A percentile compares a stretch with the other conserved stretches of the same genome.
These are phyloP conservation scores for Thunnus maccoyii DNA, from an alignment of 2,113 vertebrate species.

Conservation along the genomic window DNA sequence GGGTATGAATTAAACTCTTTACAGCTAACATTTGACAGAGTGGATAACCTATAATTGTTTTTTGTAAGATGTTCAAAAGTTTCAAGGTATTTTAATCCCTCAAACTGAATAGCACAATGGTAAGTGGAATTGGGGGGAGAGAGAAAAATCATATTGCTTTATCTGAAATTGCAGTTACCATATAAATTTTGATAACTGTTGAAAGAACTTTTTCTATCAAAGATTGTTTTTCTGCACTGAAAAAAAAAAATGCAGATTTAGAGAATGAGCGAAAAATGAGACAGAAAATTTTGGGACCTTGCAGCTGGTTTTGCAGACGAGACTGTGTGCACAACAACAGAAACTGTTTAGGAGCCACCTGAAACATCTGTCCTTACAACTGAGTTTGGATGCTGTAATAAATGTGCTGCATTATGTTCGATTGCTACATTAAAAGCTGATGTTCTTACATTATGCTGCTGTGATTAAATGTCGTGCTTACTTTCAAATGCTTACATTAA, in stretches of 20 bases:
- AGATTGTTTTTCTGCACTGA: conserved; percentile 41
- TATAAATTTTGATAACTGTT: conserved; percentile 31
- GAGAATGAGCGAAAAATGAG: conserved; percentile 7
- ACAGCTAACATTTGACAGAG: not conserved
- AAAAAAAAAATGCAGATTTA: not conserved
- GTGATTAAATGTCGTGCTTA: no score
- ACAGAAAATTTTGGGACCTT: not conserved
- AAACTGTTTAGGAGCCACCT: no score
- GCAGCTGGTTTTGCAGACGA: not conserved
- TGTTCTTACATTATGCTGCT: no score
- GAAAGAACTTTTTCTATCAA: conserved; percentile 54
- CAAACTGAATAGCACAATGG: conserved; percentile 4
- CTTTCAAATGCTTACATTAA: no score
- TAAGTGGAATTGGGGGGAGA: not conserved
- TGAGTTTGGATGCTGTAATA: no score
- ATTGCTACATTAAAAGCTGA: not conserved
- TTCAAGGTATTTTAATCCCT: conserved; percentile 11
- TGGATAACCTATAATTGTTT: not conserved
- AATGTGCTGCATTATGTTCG: not conserved
- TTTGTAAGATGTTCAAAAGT: not conserved
- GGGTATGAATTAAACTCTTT: not conserved
- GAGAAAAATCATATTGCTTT: conserved; percentile 29
- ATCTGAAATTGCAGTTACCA: conserved; percentile 55
- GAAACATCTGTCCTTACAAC: no score
- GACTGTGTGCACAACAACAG: not conserved